Percentiles rank a stretch among this genome's conserved stretches.
phyloP scores from a whole-genome alignment of 2,797 vertebrate genomes.

The Podarcis siculus region DNA sequence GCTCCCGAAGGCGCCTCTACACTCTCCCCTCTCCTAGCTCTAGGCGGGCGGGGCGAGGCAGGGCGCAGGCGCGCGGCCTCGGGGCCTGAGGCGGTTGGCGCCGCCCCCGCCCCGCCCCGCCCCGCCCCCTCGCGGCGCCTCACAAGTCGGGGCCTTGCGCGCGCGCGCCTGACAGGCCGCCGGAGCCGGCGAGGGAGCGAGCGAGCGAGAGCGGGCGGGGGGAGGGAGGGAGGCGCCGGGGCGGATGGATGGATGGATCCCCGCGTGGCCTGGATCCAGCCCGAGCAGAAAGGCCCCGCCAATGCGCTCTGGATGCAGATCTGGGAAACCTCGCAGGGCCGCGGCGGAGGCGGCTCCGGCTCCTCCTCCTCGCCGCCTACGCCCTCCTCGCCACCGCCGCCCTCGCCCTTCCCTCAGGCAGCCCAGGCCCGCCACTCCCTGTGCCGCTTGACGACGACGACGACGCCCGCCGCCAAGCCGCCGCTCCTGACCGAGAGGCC shows the following conservation, averaged over 20 bases:
- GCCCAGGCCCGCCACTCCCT: slow-evolving; percentile 49
- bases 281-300: slow-evolving; percentile 98
- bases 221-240: slow-evolving; percentile 40
- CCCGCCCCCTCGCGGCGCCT: too few relatives aligned
- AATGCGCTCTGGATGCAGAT: slow-evolving; percentile 98
- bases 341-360: slow-evolving; percentile 80
- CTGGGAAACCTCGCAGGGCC: slow-evolving; percentile 97
- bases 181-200: slow-evolving; percentile 22
- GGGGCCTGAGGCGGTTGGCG: not conserved
- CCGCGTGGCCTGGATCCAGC: slow-evolving; percentile 98
- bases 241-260: slow-evolving; percentile 91
- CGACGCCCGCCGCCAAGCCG: slow-evolving; percentile 29
- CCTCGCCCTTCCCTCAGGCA: slow-evolving; percentile 51
- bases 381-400: slow-evolving; percentile 69
- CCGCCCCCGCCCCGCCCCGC: too few relatives aligned
- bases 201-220: slow-evolving; percentile 33
- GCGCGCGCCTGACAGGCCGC: slow-evolving; percentile 59
- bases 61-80: slow-evolving; percentile 67
- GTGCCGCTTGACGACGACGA: slow-evolving; percentile 63
- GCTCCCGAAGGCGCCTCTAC: not conserved
- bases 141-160: not conserved
- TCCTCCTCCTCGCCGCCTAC: slow-evolving; percentile 79
- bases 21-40: not conserved
- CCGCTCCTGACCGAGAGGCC: slow-evolving; percentile 72
- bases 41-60: not conserved